Evolutionary conservation across 2,888 invertebrate genomes (phyloP).

Genomic region (Ophioninae sp.): DNA sequence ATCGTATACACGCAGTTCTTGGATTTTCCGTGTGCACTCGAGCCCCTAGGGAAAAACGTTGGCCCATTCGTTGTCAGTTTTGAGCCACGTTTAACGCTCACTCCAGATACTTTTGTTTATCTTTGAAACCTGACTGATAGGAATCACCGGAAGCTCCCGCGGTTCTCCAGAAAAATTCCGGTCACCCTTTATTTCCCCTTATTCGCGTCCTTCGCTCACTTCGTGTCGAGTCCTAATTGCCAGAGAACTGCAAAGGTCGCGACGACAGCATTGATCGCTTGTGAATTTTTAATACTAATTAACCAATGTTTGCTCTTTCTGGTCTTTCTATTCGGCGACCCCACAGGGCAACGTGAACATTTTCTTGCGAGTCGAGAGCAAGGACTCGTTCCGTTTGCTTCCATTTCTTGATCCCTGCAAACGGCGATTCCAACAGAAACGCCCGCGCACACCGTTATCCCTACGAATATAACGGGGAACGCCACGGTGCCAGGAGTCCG

Average conservation of each 20-base stretch:
- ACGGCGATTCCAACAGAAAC: slow-evolving; percentile 26
- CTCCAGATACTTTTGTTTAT: slow-evolving; percentile 12
- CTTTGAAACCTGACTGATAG: neutral
- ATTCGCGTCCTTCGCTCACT: neutral
- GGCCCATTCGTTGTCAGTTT: slow-evolving; percentile 45
- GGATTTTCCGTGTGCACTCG: slow-evolving; percentile 5
- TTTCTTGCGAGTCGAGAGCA: slow-evolving; percentile 16
- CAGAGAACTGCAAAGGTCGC: slow-evolving; percentile 45
- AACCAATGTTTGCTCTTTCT: slow-evolving; percentile 64
- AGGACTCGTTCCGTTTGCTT: slow-evolving; percentile 50
- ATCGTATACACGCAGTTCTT: neutral
- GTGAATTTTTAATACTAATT: slow-evolving; percentile 73
- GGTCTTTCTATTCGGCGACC: slow-evolving; percentile 33
- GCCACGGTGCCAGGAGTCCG: slow-evolving; percentile 64
- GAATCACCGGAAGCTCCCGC: neutral
- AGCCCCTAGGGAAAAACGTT: slow-evolving; percentile 37
- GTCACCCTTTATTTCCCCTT: neutral
- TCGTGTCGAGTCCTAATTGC: slow-evolving; percentile 62
- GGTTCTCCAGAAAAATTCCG: slow-evolving; percentile 30
- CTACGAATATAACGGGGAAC: slow-evolving; percentile 13
- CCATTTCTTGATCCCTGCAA: slow-evolving; percentile 30
- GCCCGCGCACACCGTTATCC: neutral
- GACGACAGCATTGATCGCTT: slow-evolving; percentile 69
- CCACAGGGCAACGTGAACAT: neutral
- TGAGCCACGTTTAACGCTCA: slow-evolving; percentile 5